phyloP scores from a whole-genome alignment of 2,888 invertebrate genomes.

The Margaritifera margaritifera region DNA sequence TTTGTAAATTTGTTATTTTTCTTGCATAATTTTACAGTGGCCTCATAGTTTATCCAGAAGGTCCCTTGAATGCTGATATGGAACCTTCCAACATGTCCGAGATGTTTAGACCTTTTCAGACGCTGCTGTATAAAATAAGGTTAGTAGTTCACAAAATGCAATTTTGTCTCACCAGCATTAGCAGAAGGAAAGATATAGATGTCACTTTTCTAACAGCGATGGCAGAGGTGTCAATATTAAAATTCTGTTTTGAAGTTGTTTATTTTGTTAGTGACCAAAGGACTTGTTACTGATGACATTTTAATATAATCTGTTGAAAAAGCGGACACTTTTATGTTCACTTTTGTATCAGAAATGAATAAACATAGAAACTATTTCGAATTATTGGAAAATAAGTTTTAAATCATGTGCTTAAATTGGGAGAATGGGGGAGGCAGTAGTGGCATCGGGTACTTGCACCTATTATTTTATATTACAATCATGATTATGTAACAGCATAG shows the following conservation, averaged over 20 bases:
- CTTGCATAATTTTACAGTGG: slow-evolving; percentile 78
- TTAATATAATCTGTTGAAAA: neutral
- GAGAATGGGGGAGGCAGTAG: too few species aligned
- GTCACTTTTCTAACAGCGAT: neutral
- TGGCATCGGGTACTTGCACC: too few species aligned
- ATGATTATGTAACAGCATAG: too few species aligned
- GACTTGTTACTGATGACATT: neutral
- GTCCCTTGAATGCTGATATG: slow-evolving; percentile 92
- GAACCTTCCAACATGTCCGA: slow-evolving; percentile 89
- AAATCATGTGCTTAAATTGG: too few species aligned
- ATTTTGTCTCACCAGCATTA: neutral
- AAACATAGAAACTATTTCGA: too few species aligned
- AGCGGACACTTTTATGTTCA: neutral
- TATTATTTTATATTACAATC: too few species aligned
- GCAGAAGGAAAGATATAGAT: neutral
- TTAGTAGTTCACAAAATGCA: slow-evolving; percentile 28
- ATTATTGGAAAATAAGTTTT: too few species aligned
- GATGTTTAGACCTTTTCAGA: slow-evolving; percentile 92
- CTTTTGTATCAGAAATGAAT: neutral
- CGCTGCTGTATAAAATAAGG: slow-evolving; percentile 88
- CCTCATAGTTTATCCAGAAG: slow-evolving; percentile 89
- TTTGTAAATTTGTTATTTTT: too few species aligned
- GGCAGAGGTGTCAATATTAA: neutral
- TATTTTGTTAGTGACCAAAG: neutral
- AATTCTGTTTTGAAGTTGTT: neutral